phyloP scores from a whole-genome alignment of 2,797 vertebrate species.

The Eulemur rubriventer region DNA sequence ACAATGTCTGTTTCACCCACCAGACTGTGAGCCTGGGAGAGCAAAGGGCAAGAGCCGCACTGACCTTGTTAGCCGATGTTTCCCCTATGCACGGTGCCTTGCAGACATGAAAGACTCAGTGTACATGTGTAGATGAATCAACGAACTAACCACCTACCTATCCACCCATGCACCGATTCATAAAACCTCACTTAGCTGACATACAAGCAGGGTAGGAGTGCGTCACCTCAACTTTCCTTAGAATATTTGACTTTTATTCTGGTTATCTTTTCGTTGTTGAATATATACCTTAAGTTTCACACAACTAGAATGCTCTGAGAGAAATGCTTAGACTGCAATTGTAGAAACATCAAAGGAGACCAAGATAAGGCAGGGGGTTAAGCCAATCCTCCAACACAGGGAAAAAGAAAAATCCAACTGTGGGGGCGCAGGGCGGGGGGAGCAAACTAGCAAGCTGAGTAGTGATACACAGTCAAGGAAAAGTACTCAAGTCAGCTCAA shows the following conservation, averaged over 20 bases:
- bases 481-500: neutral
- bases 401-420: neutral
- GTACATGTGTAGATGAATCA: neutral
- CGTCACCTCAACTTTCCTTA: neutral
- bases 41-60: neutral
- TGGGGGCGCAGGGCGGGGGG: fast-evolving
- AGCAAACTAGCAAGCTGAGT: neutral
- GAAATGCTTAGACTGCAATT: neutral
- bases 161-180: neutral
- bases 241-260: neutral
- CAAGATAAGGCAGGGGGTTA: neutral
- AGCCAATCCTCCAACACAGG: neutral
- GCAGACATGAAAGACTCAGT: neutral
- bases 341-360: neutral
- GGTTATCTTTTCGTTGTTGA: neutral
- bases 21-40: neutral
- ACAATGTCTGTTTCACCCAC: neutral
- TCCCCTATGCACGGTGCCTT: neutral
- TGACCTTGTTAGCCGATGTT: neutral
- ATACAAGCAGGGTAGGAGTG: neutral
- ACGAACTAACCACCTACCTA: neutral
- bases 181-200: neutral
- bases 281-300: neutral
- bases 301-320: neutral
- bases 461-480: neutral